phyloP scores from a whole-genome alignment of 2,797 vertebrate species.

The Sebastes trivittatus region DNA sequence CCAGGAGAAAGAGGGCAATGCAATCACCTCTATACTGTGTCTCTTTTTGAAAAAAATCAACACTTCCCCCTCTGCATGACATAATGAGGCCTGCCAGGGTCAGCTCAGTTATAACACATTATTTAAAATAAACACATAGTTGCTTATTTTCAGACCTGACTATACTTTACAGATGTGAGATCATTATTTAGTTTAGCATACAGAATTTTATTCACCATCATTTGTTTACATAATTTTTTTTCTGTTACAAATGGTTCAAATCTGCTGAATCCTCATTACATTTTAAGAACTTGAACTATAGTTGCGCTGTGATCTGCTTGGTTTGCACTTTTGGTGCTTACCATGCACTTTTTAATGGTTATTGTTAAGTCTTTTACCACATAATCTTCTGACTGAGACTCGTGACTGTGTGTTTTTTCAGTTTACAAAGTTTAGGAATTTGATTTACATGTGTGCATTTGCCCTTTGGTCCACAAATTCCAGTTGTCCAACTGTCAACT shows the following conservation, averaged over 20 bases:
- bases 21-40: constrained; percentile 17
- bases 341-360: background rate
- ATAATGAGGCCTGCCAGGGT: background rate
- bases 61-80: constrained; percentile 1
- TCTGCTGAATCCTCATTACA: background rate
- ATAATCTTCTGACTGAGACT: background rate
- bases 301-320: constrained; percentile 4
- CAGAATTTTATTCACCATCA: background rate
- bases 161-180: background rate
- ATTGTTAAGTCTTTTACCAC: background rate
- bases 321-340: constrained; percentile 41
- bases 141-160: background rate
- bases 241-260: background rate
- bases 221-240: background rate
- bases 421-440: background rate
- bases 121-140: background rate
- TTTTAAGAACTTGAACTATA: background rate
- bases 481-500: background rate
- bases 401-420: background rate
- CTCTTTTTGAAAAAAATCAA: background rate
- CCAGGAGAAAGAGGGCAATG: constrained; percentile 23
- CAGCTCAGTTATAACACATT: background rate
- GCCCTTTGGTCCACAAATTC: background rate
- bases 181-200: background rate
- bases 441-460: background rate